These are phyloP conservation scores for Mustela lutreola DNA, from an alignment of 2,113 vertebrate species.

Conservation along the genomic window DNA sequence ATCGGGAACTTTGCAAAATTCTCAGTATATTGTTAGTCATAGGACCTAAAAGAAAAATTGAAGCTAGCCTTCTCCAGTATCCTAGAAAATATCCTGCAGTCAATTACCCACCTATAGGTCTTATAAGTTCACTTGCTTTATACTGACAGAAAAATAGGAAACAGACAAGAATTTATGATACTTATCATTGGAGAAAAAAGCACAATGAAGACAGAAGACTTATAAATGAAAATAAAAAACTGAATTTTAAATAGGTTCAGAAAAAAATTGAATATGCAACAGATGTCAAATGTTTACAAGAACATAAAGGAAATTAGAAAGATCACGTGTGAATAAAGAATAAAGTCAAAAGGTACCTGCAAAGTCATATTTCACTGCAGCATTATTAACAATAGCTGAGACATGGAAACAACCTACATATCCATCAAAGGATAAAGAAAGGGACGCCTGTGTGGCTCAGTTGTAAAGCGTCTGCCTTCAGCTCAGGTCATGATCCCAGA, in stretches of 20 bases:
- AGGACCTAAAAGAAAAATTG: slow-evolving; percentile 9
- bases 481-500: too few relatives aligned
- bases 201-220: slow-evolving; percentile 17
- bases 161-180: not conserved
- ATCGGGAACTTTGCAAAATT: not conserved
- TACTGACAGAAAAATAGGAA: not conserved
- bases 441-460: too few relatives aligned
- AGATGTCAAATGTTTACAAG: not conserved
- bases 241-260: slow-evolving; percentile 50
- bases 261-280: not conserved
- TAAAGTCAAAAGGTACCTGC: not conserved
- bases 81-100: not conserved
- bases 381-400: not conserved
- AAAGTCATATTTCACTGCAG: not conserved
- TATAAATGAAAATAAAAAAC: slow-evolving; percentile 12
- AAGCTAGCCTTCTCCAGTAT: not conserved
- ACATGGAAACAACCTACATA: not conserved
- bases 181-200: not conserved
- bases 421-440: too few relatives aligned
- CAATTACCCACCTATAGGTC: not conserved
- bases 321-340: slow-evolving; percentile 6
- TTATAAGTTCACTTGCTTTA: not conserved
- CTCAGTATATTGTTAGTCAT: not conserved
- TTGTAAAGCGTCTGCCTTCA: too few relatives aligned
- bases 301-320: slow-evolving; percentile 48